Percentiles rank a stretch among this genome's conserved stretches.
Evolutionary conservation across 2,113 vertebrate genomes (phyloP).

Genomic region (Climacteris rufus): DNA sequence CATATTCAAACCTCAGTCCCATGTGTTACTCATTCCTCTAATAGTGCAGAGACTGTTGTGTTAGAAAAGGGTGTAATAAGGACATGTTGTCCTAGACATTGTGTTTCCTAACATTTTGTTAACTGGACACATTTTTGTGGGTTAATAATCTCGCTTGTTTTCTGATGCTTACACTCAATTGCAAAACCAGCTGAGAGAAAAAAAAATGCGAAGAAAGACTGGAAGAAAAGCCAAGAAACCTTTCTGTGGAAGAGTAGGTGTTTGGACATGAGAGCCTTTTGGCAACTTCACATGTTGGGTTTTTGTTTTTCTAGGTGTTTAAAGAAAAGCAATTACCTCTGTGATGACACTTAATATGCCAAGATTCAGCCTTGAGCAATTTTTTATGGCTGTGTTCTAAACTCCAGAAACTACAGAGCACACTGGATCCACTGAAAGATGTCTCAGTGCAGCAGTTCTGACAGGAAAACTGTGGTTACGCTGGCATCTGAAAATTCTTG

Average conservation of each 20-base stretch:
- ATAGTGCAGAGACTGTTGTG: neutral
- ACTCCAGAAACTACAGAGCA: conserved; percentile 55
- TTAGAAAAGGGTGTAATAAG: conserved; percentile 12
- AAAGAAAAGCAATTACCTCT: conserved; percentile 73
- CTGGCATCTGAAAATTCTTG: conserved; percentile 24
- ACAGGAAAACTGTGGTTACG: conserved; percentile 25
- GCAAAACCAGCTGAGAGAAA: conserved; percentile 24
- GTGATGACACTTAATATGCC: conserved; percentile 73
- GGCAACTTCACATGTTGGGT: conserved; percentile 37
- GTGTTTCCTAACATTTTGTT: conserved; percentile 38
- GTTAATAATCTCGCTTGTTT: conserved; percentile 32
- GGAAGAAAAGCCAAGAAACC: conserved; percentile 31
- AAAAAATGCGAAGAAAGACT: neutral
- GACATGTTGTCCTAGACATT: neutral
- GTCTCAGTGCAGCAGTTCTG: conserved; percentile 27
- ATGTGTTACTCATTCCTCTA: conserved; percentile 28
- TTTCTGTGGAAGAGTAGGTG: conserved; percentile 33
- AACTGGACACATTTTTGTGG: conserved; percentile 57
- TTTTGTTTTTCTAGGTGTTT: conserved; percentile 56
- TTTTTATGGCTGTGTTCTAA: conserved; percentile 73
- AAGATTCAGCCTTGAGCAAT: conserved; percentile 70
- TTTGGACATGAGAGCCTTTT: conserved; percentile 63
- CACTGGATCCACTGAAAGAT: conserved; percentile 49
- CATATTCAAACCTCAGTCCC: neutral
- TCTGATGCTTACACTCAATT: conserved; percentile 35